A percentile compares a stretch with the other conserved stretches of the same genome.
These are phyloP conservation scores for Hymenochirus boettgeri DNA, from an alignment of 2,113 vertebrate species.

Conservation along the genomic window DNA sequence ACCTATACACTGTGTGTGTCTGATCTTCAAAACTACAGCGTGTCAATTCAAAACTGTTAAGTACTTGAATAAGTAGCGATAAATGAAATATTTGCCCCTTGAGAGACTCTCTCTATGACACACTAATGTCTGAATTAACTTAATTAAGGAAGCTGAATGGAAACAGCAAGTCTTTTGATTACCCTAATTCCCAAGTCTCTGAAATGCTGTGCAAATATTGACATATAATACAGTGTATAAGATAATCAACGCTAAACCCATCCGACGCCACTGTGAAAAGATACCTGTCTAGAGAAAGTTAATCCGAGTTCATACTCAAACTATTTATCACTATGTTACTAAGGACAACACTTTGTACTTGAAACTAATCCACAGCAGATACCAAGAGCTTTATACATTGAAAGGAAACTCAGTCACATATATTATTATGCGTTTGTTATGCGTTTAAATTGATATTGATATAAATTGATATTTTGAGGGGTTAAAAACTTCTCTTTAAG, in stretches of 20 bases:
- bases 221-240: conserved; percentile 46
- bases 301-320: not conserved
- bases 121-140: conserved; percentile 52
- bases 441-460: no score
- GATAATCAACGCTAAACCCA: conserved; percentile 25
- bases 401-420: no score
- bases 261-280: not conserved
- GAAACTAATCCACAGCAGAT: no score
- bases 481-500: no score
- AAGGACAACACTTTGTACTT: no score
- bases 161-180: conserved; percentile 43
- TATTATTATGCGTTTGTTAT: no score
- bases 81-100: conserved; percentile 46
- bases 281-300: not conserved
- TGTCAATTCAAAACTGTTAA: conserved; percentile 42
- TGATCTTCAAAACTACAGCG: conserved; percentile 36
- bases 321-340: no score
- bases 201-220: conserved; percentile 36
- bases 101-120: conserved; percentile 45
- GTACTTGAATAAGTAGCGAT: conserved; percentile 46
- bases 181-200: conserved; percentile 44
- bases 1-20: not conserved
- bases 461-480: no score
- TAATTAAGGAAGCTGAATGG: conserved; percentile 52
- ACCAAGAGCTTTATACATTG: no score